phyloP scores from a whole-genome alignment of 2,888 invertebrate genomes.

The Anorthoa munda region DNA sequence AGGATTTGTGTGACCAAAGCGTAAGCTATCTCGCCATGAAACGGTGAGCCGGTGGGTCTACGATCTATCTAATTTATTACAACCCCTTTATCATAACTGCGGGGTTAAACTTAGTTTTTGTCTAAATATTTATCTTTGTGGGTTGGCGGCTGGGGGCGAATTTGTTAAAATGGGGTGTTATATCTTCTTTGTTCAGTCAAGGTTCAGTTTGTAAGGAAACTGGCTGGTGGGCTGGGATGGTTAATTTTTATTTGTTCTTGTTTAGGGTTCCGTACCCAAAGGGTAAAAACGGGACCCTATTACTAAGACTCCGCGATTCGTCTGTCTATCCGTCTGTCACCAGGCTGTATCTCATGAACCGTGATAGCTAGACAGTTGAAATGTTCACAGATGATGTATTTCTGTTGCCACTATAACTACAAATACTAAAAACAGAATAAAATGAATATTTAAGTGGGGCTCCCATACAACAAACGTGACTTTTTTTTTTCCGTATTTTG shows the following conservation, averaged over 20 bases:
- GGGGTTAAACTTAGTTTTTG: constrained; percentile 25
- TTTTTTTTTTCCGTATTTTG: too few species aligned
- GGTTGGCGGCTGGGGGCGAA: constrained; percentile 5
- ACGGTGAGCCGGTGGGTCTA: constrained; percentile 6
- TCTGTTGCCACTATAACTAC: too few species aligned
- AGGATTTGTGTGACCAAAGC: constrained; percentile 46
- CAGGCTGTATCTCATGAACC: too few species aligned
- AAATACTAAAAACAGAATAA: too few species aligned
- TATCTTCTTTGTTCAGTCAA: constrained; percentile 44
- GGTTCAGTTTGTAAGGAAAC: background rate
- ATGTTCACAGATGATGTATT: too few species aligned
- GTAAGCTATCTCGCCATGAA: constrained; percentile 9
- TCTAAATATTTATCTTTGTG: constrained; percentile 36
- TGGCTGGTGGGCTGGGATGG: background rate
- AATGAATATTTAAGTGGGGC: too few species aligned
- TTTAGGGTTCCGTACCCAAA: too few species aligned
- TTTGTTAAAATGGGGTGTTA: constrained; percentile 24
- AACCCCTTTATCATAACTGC: constrained; percentile 33
- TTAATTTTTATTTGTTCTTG: background rate
- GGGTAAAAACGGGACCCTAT: too few species aligned
- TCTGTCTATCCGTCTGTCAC: too few species aligned
- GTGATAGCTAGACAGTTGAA: too few species aligned
- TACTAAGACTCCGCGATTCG: too few species aligned
- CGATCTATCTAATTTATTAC: constrained; percentile 32
- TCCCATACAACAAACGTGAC: too few species aligned